These are phyloP conservation scores for Oenanthe oenanthe DNA, from an alignment of 2,113 vertebrate species.

Conservation along the genomic window DNA sequence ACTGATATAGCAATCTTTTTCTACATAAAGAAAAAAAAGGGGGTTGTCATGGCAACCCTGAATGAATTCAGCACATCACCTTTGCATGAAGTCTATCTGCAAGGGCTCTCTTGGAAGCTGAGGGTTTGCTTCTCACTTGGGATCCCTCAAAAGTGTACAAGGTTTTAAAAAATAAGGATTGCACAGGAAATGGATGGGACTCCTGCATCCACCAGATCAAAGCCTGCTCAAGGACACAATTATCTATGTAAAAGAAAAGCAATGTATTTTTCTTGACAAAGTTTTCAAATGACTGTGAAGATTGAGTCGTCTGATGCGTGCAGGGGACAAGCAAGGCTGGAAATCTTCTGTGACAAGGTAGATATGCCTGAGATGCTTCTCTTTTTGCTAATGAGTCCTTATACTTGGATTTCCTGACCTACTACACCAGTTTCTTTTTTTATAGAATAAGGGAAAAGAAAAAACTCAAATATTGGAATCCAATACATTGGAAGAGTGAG, in stretches of 20 bases:
- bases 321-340: not conserved
- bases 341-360: not conserved
- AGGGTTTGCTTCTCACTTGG: not conserved
- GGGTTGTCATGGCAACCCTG: not conserved
- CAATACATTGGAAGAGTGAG: not conserved
- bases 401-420: not conserved
- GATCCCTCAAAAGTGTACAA: not conserved
- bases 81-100: not conserved
- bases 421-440: not conserved
- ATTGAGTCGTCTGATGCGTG: not conserved
- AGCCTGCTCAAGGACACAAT: not conserved
- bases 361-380: not conserved
- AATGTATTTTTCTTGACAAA: not conserved
- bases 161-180: not conserved
- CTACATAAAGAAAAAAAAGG: not conserved
- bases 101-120: not conserved
- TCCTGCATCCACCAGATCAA: not conserved
- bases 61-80: conserved; percentile 7
- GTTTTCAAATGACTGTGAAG: not conserved
- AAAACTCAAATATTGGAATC: not conserved
- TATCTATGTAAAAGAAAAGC: not conserved
- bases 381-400: not conserved
- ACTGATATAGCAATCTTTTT: not conserved
- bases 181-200: not conserved
- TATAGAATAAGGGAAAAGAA: not conserved